Evolutionary conservation across 2,113 vertebrate species (phyloP).

Genomic region (Ploceus nigricollis): DNA sequence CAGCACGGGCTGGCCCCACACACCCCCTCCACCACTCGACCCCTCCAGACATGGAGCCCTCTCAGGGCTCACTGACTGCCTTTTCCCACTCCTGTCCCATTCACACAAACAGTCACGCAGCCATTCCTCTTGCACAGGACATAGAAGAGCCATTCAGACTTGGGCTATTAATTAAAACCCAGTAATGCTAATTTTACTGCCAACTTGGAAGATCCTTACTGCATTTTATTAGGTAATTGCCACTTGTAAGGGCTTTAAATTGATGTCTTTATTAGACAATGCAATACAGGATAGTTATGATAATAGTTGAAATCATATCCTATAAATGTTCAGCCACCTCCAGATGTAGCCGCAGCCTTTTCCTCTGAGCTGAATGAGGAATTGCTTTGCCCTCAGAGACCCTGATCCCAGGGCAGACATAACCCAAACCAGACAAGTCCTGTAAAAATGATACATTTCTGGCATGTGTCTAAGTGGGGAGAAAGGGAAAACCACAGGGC

Average conservation of each 20-base stretch:
- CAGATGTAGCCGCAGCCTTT: background rate
- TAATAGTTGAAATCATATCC: slow-evolving; percentile 45
- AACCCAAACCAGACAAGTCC: background rate
- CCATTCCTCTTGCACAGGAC: background rate
- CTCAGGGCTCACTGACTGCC: background rate
- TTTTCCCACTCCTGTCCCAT: background rate
- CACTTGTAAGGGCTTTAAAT: slow-evolving; percentile 52
- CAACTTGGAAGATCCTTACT: slow-evolving; percentile 59
- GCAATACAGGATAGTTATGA: slow-evolving; percentile 6
- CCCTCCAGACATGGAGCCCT: background rate
- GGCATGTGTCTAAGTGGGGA: no score
- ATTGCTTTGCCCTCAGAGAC: background rate
- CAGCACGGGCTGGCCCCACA: background rate
- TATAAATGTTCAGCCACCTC: background rate
- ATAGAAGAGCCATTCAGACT: slow-evolving; percentile 2
- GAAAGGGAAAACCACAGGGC: background rate
- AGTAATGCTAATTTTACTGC: slow-evolving; percentile 60
- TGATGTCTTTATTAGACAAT: slow-evolving; percentile 50
- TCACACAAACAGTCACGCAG: background rate
- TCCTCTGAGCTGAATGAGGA: background rate
- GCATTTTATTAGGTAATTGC: slow-evolving; percentile 69
- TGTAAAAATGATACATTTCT: background rate
- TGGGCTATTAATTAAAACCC: slow-evolving; percentile 59
- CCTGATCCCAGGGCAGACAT: background rate
- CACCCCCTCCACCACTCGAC: accelerated